Conservation (phyloP, 2,797 vertebrate genomes). For the Premnoplex brunnescens region DNA sequence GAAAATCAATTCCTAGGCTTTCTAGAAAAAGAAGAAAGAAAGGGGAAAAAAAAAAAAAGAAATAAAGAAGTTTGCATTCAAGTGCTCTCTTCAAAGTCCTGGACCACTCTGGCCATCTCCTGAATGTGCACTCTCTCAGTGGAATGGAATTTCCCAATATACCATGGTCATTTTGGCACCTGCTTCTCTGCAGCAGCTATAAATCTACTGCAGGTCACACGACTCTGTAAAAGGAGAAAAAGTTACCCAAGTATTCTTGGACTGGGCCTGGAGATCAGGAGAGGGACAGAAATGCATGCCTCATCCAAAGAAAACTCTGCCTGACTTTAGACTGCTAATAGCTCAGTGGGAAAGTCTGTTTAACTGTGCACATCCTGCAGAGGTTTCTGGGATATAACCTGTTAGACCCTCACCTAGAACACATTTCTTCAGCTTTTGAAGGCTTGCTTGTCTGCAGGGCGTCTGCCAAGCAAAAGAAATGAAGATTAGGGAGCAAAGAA, state of each 20-base stretch:
- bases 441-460: constrained; percentile 25
- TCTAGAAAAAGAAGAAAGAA: not conserved
- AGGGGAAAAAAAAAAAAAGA: not conserved
- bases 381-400: constrained; percentile 57
- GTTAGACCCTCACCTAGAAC: constrained; percentile 53
- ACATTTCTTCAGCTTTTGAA: constrained; percentile 48
- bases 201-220: constrained; percentile 42
- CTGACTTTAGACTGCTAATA: constrained; percentile 39
- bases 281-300: not conserved
- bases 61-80: not conserved
- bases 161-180: constrained; percentile 35
- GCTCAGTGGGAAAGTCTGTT: constrained; percentile 29
- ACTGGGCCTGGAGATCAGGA: not conserved
- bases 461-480: constrained; percentile 69
- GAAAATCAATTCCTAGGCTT: not conserved
- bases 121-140: constrained; percentile 1
- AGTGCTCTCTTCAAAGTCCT: constrained; percentile 16
- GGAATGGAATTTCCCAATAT: constrained; percentile 38
- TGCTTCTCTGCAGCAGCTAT: constrained; percentile 10
- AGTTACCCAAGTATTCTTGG: not conserved
- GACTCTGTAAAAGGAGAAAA: not conserved
- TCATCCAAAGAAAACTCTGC: constrained; percentile 60
- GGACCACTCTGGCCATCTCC: constrained; percentile 4
- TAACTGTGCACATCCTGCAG: constrained; percentile 13
- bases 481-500: constrained; percentile 54